Percentiles rank a stretch among this genome's conserved stretches.
phyloP scores from a whole-genome alignment of 2,888 invertebrate species.

The Netelia inedita region DNA sequence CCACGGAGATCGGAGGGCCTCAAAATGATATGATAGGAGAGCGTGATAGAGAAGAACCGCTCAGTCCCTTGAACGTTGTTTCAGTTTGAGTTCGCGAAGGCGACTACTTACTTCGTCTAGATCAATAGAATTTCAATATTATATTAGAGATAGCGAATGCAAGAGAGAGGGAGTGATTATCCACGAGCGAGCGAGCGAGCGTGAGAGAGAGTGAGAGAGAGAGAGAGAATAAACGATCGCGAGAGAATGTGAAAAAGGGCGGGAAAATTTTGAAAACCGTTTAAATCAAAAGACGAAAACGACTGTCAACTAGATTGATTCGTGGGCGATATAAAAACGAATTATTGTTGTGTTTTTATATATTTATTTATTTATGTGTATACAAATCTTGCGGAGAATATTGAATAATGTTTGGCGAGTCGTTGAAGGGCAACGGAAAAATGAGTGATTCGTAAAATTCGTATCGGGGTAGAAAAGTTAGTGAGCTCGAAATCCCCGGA shows the following conservation, averaged over 20 bases:
- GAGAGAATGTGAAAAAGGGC: neutral
- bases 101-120: conserved; percentile 64
- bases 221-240: conserved; percentile 43
- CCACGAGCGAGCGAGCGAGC: neutral
- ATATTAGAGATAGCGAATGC: conserved; percentile 28
- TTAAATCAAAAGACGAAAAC: neutral
- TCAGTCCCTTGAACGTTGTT: conserved; percentile 82
- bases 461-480: neutral
- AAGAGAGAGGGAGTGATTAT: neutral
- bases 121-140: conserved; percentile 30
- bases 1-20: conserved; percentile 77
- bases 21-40: conserved; percentile 84
- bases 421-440: neutral
- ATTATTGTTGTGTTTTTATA: neutral
- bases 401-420: too few relatives aligned
- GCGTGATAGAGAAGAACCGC: conserved; percentile 81
- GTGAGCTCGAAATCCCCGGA: conserved; percentile 3
- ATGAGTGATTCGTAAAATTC: neutral
- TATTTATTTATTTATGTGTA: too few relatives aligned
- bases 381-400: too few relatives aligned
- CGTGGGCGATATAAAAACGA: neutral
- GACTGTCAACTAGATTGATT: neutral
- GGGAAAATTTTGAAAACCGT: conserved; percentile 22
- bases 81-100: conserved; percentile 83
- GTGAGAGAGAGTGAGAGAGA: conserved; percentile 63